These are phyloP conservation scores for Esox masquinongy DNA, from an alignment of 2,797 vertebrate genomes.

Conservation along the genomic window DNA sequence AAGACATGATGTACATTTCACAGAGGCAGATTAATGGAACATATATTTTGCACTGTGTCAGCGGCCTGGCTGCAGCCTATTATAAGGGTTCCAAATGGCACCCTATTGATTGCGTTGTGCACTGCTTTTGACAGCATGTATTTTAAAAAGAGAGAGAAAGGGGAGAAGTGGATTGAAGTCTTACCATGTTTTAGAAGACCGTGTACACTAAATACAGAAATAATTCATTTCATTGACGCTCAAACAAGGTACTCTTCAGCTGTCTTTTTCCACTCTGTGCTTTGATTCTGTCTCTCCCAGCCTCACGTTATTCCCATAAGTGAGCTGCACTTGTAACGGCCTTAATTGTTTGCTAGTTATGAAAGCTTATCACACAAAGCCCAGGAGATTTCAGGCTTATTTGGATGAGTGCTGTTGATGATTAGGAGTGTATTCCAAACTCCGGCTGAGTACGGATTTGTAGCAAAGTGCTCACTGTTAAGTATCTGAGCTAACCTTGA, in stretches of 20 bases:
- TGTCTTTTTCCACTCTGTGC: background rate
- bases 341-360: slow-evolving; percentile 43
- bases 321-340: slow-evolving; percentile 34
- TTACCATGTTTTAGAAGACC: background rate
- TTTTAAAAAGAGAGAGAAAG: background rate
- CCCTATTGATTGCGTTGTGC: background rate
- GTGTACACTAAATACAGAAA: background rate
- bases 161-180: background rate
- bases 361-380: slow-evolving; percentile 43
- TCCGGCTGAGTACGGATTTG: slow-evolving; percentile 29
- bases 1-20: slow-evolving; percentile 40
- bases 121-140: background rate
- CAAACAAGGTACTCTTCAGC: background rate
- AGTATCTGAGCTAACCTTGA: slow-evolving; percentile 23
- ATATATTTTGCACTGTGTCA: slow-evolving; percentile 13
- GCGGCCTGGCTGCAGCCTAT: background rate
- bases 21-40: slow-evolving; percentile 2
- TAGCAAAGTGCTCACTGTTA: slow-evolving; percentile 15
- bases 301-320: slow-evolving; percentile 26
- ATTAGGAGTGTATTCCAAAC: slow-evolving; percentile 28
- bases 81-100: background rate
- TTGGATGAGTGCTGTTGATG: slow-evolving; percentile 35
- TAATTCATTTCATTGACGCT: background rate
- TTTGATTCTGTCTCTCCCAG: slow-evolving; percentile 29
- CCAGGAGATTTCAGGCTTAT: slow-evolving; percentile 34